A percentile compares a stretch with the other conserved stretches of the same genome.
phyloP scores from a whole-genome alignment of 2,888 invertebrate genomes.

The Andrena praecox region DNA sequence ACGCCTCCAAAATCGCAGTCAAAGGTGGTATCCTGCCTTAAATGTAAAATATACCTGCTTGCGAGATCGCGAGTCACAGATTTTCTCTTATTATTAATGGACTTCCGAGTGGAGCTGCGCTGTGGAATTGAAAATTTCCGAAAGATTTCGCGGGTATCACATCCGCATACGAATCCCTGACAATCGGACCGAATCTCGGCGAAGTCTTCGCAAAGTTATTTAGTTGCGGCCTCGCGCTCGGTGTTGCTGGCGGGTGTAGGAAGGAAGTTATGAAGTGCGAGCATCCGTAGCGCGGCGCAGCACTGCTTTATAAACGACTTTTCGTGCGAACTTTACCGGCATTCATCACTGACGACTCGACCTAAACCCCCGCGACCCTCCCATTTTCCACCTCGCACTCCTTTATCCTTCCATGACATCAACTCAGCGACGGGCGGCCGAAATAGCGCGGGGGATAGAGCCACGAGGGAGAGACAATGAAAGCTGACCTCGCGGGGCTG shows the following conservation, averaged over 20 bases:
- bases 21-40: too few relatives aligned
- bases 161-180: constrained; percentile 43
- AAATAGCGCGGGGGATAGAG: constrained; percentile 58
- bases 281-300: constrained; percentile 78
- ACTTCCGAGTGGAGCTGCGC: background rate
- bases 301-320: constrained; percentile 83
- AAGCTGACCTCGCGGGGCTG: constrained; percentile 51
- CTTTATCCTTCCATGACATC: constrained; percentile 66
- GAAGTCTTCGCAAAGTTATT: constrained; percentile 65
- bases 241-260: constrained; percentile 62
- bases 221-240: constrained; percentile 62
- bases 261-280: constrained; percentile 82
- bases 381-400: constrained; percentile 51
- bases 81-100: too few relatives aligned
- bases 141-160: constrained; percentile 48
- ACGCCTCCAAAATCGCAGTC: too few relatives aligned
- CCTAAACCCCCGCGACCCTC: constrained; percentile 56
- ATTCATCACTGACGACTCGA: constrained; percentile 82
- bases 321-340: constrained; percentile 82
- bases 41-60: background rate
- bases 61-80: background rate
- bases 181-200: constrained; percentile 58
- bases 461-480: constrained; percentile 56
- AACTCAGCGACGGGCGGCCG: constrained; percentile 58
- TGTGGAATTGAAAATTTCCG: constrained; percentile 29